Evolutionary conservation across 2,113 vertebrate genomes (phyloP).

Genomic region (Fregetta grallaria): DNA sequence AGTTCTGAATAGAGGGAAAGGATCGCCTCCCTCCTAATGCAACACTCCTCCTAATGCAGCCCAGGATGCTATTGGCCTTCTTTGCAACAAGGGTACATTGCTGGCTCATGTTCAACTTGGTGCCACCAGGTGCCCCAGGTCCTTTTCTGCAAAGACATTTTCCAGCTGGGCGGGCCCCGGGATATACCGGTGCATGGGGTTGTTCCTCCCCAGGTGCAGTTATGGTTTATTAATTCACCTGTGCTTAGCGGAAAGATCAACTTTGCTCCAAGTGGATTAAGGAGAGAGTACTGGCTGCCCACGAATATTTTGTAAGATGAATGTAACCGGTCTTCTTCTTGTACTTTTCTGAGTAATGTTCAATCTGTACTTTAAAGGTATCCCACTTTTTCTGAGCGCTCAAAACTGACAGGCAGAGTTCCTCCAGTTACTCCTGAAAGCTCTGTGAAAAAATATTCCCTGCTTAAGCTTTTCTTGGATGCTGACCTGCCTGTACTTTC

Average conservation of each 20-base stretch:
- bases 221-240: neutral
- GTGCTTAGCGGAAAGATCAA: neutral
- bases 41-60: neutral
- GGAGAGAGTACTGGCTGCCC: neutral
- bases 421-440: neutral
- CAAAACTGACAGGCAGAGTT: neutral
- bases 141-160: neutral
- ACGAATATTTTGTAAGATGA: neutral
- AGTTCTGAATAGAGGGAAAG: neutral
- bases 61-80: neutral
- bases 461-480: neutral
- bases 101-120: neutral
- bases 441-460: neutral
- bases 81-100: neutral
- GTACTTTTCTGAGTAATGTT: neutral
- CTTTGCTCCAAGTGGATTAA: neutral
- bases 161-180: neutral
- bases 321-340: neutral
- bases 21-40: neutral
- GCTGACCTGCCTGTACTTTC: neutral
- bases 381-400: neutral
- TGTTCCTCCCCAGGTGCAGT: neutral
- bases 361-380: neutral
- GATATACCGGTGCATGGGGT: neutral
- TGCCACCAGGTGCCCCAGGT: neutral